Evolutionary conservation across 2,888 invertebrate species (phyloP).

Genomic region (Coenonympha arcania): DNA sequence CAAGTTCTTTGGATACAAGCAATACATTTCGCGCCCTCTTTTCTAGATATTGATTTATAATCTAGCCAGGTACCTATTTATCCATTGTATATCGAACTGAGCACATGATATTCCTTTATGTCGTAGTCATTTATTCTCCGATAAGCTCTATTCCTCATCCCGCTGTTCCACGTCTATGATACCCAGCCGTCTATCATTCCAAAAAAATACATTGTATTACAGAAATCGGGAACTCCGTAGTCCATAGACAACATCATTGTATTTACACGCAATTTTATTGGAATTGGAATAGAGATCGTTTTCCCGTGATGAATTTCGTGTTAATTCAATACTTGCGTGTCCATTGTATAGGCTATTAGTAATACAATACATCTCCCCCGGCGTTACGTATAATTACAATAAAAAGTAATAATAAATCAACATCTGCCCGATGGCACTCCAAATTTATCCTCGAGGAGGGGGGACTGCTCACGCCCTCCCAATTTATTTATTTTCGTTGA

Average conservation of each 20-base stretch:
- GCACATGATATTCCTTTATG: conserved; percentile 2
- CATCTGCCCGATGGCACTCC: conserved; percentile 66
- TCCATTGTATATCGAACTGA: not conserved
- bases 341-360: conserved; percentile 19
- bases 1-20: not conserved
- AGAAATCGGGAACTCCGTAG: not conserved
- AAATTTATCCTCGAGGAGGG: conserved; percentile 53
- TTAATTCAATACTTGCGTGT: conserved; percentile 16
- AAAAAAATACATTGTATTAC: conserved; percentile 12
- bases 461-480: conserved; percentile 50
- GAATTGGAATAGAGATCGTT: conserved; percentile 5
- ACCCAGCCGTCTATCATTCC: conserved; percentile 12
- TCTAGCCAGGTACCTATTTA: not conserved
- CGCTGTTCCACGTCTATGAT: conserved; percentile 13
- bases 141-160: conserved; percentile 13
- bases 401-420: conserved; percentile 70
- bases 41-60: conserved; percentile 6
- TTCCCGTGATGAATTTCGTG: conserved; percentile 6
- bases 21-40: not conserved
- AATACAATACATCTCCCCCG: conserved; percentile 47
- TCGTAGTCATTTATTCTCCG: conserved; percentile 10
- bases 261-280: conserved; percentile 2
- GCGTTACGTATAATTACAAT: conserved; percentile 61
- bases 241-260: not conserved
- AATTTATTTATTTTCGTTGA: conserved; percentile 63